phyloP scores from a whole-genome alignment of 2,888 invertebrate species.

The Diachrysia chrysitis region DNA sequence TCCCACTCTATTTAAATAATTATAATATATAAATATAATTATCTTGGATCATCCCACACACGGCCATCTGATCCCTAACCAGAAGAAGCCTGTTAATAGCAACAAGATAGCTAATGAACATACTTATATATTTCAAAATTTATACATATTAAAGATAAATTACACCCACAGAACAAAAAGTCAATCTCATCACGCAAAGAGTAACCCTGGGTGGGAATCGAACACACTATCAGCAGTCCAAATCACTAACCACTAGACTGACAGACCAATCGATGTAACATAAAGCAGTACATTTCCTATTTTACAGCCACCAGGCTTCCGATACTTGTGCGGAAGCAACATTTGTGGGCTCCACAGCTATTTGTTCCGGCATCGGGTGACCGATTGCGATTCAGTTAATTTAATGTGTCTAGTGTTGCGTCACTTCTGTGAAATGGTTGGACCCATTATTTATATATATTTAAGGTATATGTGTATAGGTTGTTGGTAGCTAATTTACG shows the following conservation, averaged over 20 bases:
- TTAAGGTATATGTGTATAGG: background rate
- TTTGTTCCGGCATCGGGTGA: background rate
- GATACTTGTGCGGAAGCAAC: constrained; percentile 4
- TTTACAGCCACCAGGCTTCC: background rate
- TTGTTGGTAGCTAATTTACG: background rate
- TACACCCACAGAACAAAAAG: too few relatives aligned
- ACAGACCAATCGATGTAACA: background rate
- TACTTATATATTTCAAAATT: too few relatives aligned
- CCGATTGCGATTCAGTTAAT: background rate
- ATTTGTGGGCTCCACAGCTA: background rate
- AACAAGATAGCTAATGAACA: too few relatives aligned
- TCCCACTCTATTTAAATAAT: background rate
- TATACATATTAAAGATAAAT: too few relatives aligned
- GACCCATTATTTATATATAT: background rate
- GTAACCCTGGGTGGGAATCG: too few relatives aligned
- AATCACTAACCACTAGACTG: too few relatives aligned
- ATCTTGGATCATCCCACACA: too few relatives aligned
- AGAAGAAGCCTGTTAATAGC: too few relatives aligned
- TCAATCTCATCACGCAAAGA: too few relatives aligned
- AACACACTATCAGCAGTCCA: too few relatives aligned
- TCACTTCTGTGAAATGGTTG: background rate
- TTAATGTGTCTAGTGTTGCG: background rate
- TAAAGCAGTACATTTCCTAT: background rate
- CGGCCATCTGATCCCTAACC: too few relatives aligned
- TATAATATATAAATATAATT: too few relatives aligned